Evolutionary conservation across 2,888 invertebrate species (phyloP).

Genomic region (Nomada ruficornis): DNA sequence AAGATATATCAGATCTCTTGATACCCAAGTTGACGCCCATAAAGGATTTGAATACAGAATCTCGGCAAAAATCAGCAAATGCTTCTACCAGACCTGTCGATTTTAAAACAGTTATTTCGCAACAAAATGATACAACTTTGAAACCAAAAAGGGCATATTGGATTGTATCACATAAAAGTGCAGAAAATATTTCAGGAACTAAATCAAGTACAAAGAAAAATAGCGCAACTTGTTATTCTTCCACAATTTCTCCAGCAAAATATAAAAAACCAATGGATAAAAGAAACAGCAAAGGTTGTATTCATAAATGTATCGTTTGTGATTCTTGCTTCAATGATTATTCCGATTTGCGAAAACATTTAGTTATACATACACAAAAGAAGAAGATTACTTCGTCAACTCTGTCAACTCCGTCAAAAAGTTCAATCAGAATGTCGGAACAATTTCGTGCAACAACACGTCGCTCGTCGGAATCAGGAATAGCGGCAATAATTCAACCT

Average conservation of each 20-base stretch:
- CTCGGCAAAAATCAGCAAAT: neutral
- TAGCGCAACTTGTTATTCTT: neutral
- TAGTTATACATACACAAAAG: constrained; percentile 22
- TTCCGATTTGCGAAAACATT: constrained; percentile 43
- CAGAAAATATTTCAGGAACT: neutral
- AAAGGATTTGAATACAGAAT: neutral
- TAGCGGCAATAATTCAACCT: neutral
- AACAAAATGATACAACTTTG: neutral
- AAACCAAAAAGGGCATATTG: neutral
- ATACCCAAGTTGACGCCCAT: neutral
- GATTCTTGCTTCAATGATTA: constrained; percentile 33
- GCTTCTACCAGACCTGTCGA: too few species aligned
- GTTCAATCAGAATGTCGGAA: neutral
- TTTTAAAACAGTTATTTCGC: neutral
- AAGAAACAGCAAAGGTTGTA: neutral
- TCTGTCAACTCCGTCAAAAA: neutral
- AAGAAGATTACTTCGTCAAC: neutral
- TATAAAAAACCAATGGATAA: constrained; percentile 7
- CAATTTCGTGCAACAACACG: neutral
- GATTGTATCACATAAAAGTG: neutral
- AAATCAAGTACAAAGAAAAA: neutral
- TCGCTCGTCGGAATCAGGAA: neutral
- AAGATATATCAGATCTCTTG: neutral
- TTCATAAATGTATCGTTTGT: constrained; percentile 57
- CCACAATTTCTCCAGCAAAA: neutral